A percentile compares a stretch with the other conserved stretches of the same genome.
These are phyloP conservation scores for Coleophora deauratella DNA, from an alignment of 2,888 invertebrate genomes.

Conservation along the genomic window DNA sequence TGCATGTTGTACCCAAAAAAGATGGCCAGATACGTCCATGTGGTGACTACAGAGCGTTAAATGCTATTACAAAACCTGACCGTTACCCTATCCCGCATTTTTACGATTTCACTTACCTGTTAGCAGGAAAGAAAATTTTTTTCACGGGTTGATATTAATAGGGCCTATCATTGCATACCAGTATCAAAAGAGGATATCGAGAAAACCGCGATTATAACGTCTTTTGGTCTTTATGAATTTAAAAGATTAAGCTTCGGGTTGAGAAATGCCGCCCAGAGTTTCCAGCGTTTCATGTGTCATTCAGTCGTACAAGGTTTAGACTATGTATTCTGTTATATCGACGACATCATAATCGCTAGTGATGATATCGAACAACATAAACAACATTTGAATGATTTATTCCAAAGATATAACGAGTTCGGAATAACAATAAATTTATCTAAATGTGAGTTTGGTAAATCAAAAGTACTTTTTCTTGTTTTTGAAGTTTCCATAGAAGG, in stretches of 20 bases:
- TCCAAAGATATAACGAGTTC: slow-evolving; percentile 12
- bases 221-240: slow-evolving; percentile 31
- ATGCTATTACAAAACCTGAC: slow-evolving; percentile 27
- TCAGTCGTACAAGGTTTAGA: slow-evolving; percentile 16
- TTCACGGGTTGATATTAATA: slow-evolving; percentile 26
- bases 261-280: slow-evolving; percentile 28
- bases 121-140: slow-evolving; percentile 20
- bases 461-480: slow-evolving; percentile 14
- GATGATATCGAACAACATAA: slow-evolving; percentile 6
- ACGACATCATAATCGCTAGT: slow-evolving; percentile 27
- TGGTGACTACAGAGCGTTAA: slow-evolving; percentile 39
- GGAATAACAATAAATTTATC: slow-evolving; percentile 14
- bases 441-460: slow-evolving; percentile 13
- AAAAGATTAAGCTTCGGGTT: slow-evolving; percentile 28
- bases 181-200: slow-evolving; percentile 27
- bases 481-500: slow-evolving; percentile 9
- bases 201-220: slow-evolving; percentile 37
- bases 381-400: slow-evolving; percentile 10
- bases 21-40: slow-evolving; percentile 24
- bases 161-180: slow-evolving; percentile 36
- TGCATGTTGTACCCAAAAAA: slow-evolving; percentile 23
- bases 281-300: slow-evolving; percentile 26
- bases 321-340: slow-evolving; percentile 23
- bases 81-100: slow-evolving; percentile 30
- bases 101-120: slow-evolving; percentile 21